Percentiles rank a stretch among this genome's conserved stretches.
These are phyloP conservation scores for Lophius americanus DNA, from an alignment of 2,797 vertebrate species.

Conservation along the genomic window DNA sequence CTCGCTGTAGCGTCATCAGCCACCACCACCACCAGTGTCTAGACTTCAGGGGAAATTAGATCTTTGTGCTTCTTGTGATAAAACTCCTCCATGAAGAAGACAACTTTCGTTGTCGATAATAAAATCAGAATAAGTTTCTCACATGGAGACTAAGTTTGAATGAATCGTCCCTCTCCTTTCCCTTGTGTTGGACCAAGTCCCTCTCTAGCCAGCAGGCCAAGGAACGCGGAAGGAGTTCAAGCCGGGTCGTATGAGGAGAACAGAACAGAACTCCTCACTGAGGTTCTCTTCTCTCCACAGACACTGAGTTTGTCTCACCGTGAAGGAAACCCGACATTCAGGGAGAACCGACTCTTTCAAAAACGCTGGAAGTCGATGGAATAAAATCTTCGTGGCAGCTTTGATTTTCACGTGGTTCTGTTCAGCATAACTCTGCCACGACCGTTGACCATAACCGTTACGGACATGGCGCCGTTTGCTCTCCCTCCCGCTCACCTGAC, in stretches of 20 bases:
- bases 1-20: no score
- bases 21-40: no score
- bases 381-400: slow-evolving; percentile 31
- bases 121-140: background rate
- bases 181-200: background rate
- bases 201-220: background rate
- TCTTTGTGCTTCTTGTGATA: no score
- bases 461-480: slow-evolving; percentile 47
- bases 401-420: slow-evolving; percentile 35
- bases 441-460: slow-evolving; percentile 29
- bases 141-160: background rate
- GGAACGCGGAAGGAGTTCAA: slow-evolving; percentile 5
- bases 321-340: slow-evolving; percentile 30
- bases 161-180: background rate
- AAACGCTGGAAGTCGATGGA: slow-evolving; percentile 27
- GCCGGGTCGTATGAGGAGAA: background rate
- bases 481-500: slow-evolving; percentile 46
- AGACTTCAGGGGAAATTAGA: no score
- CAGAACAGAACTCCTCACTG: background rate
- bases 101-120: background rate
- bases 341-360: slow-evolving; percentile 22
- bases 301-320: slow-evolving; percentile 16
- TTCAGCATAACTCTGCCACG: slow-evolving; percentile 16
- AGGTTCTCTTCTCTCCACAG: slow-evolving; percentile 4
- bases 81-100: no score